phyloP scores from a whole-genome alignment of 2,888 invertebrate species.

The Drosophila borborema region DNA sequence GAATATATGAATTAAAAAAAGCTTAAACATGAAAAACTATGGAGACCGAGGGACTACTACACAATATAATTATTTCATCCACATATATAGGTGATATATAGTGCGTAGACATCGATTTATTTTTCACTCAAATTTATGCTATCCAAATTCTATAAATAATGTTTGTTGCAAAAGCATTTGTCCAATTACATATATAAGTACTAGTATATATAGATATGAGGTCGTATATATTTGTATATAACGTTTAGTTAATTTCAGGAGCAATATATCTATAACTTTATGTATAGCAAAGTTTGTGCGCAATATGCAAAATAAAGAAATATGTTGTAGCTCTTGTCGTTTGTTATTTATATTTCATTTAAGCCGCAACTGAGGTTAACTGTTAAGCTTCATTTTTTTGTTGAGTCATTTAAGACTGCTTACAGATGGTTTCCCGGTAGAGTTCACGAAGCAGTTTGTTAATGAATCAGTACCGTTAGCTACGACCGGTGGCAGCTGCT shows the following conservation, averaged over 20 bases:
- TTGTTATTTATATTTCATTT: slow-evolving; percentile 11
- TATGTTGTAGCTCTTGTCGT: slow-evolving; percentile 35
- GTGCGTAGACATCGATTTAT: slow-evolving; percentile 28
- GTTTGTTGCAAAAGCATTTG: slow-evolving; percentile 70
- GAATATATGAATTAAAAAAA: slow-evolving; percentile 34
- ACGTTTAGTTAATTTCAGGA: slow-evolving; percentile 49
- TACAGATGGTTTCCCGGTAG: slow-evolving; percentile 56
- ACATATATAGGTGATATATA: background rate
- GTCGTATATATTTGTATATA: slow-evolving; percentile 43
- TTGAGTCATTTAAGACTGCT: slow-evolving; percentile 36
- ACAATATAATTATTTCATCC: slow-evolving; percentile 11
- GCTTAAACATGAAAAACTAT: slow-evolving; percentile 48
- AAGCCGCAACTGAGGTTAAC: slow-evolving; percentile 61
- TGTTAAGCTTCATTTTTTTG: slow-evolving; percentile 37
- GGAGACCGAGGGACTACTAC: slow-evolving; percentile 35
- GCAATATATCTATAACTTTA: slow-evolving; percentile 28
- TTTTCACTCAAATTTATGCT: slow-evolving; percentile 35
- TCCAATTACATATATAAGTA: slow-evolving; percentile 60
- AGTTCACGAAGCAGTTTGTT: slow-evolving; percentile 81
- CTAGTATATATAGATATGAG: slow-evolving; percentile 39
- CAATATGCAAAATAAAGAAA: slow-evolving; percentile 63
- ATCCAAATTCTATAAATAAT: slow-evolving; percentile 54
- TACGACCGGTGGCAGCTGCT: slow-evolving; percentile 71
- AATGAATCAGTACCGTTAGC: slow-evolving; percentile 85
- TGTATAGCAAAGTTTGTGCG: slow-evolving; percentile 79